Conservation (phyloP, 2,888 invertebrate species). For the Pogonocherus hispidulus region DNA sequence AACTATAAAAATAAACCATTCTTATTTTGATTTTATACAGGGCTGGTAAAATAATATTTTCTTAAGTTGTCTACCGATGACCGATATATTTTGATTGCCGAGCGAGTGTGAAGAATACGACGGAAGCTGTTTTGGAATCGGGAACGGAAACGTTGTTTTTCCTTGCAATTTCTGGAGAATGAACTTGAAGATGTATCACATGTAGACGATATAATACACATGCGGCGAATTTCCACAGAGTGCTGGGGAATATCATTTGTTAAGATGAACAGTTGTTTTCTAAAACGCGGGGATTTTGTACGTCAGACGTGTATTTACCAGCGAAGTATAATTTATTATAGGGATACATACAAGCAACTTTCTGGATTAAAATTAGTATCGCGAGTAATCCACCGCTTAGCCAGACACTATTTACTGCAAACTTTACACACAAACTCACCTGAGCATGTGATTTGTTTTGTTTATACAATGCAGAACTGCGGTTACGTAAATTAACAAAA, state of each 20-base stretch:
- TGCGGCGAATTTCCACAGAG: slow-evolving; percentile 37
- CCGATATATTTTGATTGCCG: slow-evolving; percentile 52
- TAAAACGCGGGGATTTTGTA: slow-evolving; percentile 38
- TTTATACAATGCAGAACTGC: too few species aligned
- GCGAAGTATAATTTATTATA: slow-evolving; percentile 37
- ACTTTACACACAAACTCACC: background rate
- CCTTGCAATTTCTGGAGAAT: slow-evolving; percentile 34
- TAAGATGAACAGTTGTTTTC: slow-evolving; percentile 41
- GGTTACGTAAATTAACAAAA: too few species aligned
- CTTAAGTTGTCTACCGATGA: slow-evolving; percentile 45
- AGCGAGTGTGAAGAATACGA: slow-evolving; percentile 26
- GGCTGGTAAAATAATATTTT: slow-evolving; percentile 51
- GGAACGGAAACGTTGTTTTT: slow-evolving; percentile 47
- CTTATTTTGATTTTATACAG: slow-evolving; percentile 57
- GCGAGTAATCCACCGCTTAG: slow-evolving; percentile 22
- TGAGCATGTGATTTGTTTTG: too few species aligned
- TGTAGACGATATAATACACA: slow-evolving; percentile 37
- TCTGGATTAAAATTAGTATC: slow-evolving; percentile 26
- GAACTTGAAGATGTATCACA: slow-evolving; percentile 28
- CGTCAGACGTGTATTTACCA: slow-evolving; percentile 38
- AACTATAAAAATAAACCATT: slow-evolving; percentile 57
- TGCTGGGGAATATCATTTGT: slow-evolving; percentile 41
- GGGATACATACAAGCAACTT: slow-evolving; percentile 16
- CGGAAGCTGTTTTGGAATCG: slow-evolving; percentile 29
- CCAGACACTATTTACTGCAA: background rate